Evolutionary conservation across 2,113 vertebrate genomes (phyloP), one percentile per base, ranked within the genome.

Genomic region (Gymnogyps californianus): DNA sequence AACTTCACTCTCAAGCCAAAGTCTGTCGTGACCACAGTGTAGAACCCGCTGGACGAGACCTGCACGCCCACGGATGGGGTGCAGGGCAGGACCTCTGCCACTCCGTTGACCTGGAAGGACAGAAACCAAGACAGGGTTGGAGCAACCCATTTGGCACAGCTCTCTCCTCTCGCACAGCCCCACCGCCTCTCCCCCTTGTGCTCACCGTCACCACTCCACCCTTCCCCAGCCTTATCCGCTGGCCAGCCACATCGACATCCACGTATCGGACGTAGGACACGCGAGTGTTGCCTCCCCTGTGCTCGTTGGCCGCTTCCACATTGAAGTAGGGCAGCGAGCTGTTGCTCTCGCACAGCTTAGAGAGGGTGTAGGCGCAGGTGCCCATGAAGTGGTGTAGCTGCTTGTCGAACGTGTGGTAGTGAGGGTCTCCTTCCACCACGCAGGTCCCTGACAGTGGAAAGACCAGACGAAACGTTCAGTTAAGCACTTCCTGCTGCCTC

Each of bases 1-100:
- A 97, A 98, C 87, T 82, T 95, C 62, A 98, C 97, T 40, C 81
- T 89, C 72, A 98, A 70, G 72, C 97, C 97, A 85, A 97, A 97
- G 52, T 88, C 96, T 42, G 97, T 97, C 13, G 71, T 65, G 59
- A 98, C 81, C 72, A 97, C 57, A 5, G 96, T 88, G 71, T 97
- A 96, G 71, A 94, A 82, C 6, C 97, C 97, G 0, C 96, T 97
- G 82, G 83, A 89, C 3, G 81, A 85, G 59, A 98, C 89, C 57
- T 92, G 76, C 83, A 98, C 92, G 2, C 89, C 96, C 0, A 9
- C 3, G 0, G 90, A 72, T 14, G 96, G 93, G 34, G 25, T 78
- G 59, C 95, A 84, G 64, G 97, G 97, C 52, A 98, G 81, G 59
- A 93, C 40, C 78, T 97, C 93, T 71, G 8, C 57, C 79, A 76